Conservation (phyloP, 2,113 vertebrate species). For the Vombatus ursinus region DNA sequence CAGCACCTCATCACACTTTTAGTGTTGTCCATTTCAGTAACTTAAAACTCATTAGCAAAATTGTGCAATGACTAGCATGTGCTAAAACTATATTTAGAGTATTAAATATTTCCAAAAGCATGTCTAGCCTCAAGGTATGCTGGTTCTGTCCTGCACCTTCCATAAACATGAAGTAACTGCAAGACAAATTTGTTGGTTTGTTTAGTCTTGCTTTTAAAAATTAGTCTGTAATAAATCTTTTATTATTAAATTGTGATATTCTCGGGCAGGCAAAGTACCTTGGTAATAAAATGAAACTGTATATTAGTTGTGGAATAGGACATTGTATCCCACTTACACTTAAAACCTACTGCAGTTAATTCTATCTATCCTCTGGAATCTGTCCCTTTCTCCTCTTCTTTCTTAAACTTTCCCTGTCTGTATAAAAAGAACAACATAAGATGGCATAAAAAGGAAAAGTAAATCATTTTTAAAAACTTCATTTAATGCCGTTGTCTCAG, state of each 20-base stretch:
- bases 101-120: conserved; percentile 8
- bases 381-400: not conserved
- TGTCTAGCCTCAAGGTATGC: conserved; percentile 38
- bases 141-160: conserved; percentile 42
- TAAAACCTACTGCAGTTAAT: not conserved
- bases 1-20: not conserved
- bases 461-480: not conserved
- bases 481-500: not conserved
- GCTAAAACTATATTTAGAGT: conserved; percentile 41
- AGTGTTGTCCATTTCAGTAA: not conserved
- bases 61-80: not conserved
- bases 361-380: not conserved
- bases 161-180: not conserved
- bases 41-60: conserved; percentile 14
- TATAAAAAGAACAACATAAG: not conserved
- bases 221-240: conserved; percentile 40
- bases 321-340: not conserved
- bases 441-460: not conserved
- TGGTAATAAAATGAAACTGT: not conserved
- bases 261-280: not conserved
- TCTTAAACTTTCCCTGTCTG: not conserved
- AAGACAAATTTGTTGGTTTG: conserved; percentile 52
- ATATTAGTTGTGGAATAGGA: not conserved
- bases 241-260: conserved; percentile 31
- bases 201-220: conserved; percentile 52